These are phyloP conservation scores for Condylostylus longicornis DNA, from an alignment of 1,140 invertebrate genomes.

Conservation along the genomic window DNA sequence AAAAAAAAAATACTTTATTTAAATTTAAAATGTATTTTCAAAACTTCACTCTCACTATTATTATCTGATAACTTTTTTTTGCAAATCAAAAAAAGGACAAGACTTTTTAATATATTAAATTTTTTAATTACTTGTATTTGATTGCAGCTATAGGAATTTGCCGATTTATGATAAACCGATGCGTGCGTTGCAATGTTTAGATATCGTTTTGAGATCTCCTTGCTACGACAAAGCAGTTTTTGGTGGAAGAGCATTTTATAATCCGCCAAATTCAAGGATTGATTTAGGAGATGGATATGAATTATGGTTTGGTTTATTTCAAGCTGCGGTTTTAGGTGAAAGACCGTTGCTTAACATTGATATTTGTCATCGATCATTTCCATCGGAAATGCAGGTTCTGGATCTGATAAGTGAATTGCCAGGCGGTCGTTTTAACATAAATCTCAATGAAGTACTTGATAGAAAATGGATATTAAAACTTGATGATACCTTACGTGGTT, in stretches of 20 bases:
- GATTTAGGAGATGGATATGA: conserved; percentile 47
- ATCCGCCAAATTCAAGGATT: conserved; percentile 13
- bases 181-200: conserved; percentile 58
- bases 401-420: neutral
- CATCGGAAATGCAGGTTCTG: conserved; percentile 21
- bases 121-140: neutral
- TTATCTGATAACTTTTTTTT: too few species aligned
- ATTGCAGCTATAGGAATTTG: conserved; percentile 20
- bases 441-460: conserved; percentile 1
- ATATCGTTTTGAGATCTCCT: conserved; percentile 50
- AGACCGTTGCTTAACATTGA: conserved; percentile 56
- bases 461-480: neutral
- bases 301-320: conserved; percentile 56
- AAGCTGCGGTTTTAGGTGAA: conserved; percentile 56
- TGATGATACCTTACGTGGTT: conserved; percentile 11
- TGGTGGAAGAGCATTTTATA: conserved; percentile 33
- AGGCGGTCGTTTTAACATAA: neutral
- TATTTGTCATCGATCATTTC: conserved; percentile 54
- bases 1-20: neutral
- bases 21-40: too few species aligned
- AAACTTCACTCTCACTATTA: too few species aligned
- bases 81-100: too few species aligned
- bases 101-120: conserved; percentile 4
- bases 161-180: conserved; percentile 38
- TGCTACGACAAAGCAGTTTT: conserved; percentile 38